Base-by-base conservation (phyloP, 1,140 invertebrate species). In the Leptonema lineaticorne region DNA sequence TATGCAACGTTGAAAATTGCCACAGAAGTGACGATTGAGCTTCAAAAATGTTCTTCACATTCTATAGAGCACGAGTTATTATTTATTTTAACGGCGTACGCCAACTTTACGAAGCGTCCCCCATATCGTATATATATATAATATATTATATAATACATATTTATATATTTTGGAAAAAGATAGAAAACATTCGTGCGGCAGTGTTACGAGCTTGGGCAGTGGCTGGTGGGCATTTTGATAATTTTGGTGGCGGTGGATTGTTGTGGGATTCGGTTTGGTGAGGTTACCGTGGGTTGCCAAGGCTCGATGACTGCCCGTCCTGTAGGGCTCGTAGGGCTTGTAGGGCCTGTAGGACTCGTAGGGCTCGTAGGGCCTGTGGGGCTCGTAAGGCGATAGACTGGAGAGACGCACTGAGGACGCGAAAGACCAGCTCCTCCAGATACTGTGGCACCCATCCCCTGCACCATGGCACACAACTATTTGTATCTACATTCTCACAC, bases 291-390 rank as follows among this genome's bases (percentile, higher is more conserved):
- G 69, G 63, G 59, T 59, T 48, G 69, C 58, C 57, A 70, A 58
- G 56, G 29, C 66, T 58, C 57, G 66, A 9, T 60, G 66, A 59
- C 66, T 28, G 18, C 53, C 41, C 27, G 53, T 41, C 57, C 57
- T 62, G 63, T 66, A 63, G 63, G 69, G 46, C 69, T 70, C 69
- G 69, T 37, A 50, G 46, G 62, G 45, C 59, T 62, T 62, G 59
- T 53, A 69, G 68, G 56, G 53, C 64, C 58, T 70, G 69, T 70
- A 70, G 57, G 69, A 66, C 69, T 70, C 64, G 69, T 62, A 62
- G 69, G 69, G 69, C 69, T 45, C 59, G 64, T 11, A 58, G 29
- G 64, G 64, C 64, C 53, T 58, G 64, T 66, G 29, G 22, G 50
- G 64, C 64, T 66, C 64, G 65, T 67, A 67, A 22, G 65, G 65